Conservation (phyloP, 2,113 vertebrate species). For the Cromileptes altivelis region DNA sequence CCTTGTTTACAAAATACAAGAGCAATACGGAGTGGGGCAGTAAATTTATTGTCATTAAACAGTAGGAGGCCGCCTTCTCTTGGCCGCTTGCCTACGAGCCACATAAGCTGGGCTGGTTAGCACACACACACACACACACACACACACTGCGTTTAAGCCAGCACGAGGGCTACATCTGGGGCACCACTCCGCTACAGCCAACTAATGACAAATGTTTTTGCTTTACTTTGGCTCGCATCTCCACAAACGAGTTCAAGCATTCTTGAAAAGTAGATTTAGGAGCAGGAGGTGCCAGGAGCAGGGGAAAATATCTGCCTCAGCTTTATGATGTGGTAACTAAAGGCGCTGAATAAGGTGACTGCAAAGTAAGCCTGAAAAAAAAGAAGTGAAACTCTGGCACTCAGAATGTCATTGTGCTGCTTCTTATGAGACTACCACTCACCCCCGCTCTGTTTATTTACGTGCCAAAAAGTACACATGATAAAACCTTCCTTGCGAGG, state of each 20-base stretch:
- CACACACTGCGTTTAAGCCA: conserved; percentile 49
- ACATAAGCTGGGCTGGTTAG: conserved; percentile 83
- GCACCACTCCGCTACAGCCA: conserved; percentile 69
- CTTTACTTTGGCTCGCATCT: conserved; percentile 81
- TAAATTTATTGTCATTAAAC: conserved; percentile 97
- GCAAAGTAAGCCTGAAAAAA: conserved; percentile 73
- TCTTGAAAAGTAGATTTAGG: conserved; percentile 93
- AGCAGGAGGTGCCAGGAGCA: conserved; percentile 88
- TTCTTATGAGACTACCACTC: conserved; percentile 58
- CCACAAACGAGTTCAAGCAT: conserved; percentile 84
- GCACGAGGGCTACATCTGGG: conserved; percentile 72
- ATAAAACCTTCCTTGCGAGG: conserved; percentile 66
- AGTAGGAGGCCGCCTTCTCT: conserved; percentile 88
- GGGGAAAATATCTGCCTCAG: conserved; percentile 74
- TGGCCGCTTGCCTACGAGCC: conserved; percentile 89
- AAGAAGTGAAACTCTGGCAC: conserved; percentile 68
- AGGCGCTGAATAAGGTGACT: conserved; percentile 86
- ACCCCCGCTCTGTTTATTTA: conserved; percentile 60
- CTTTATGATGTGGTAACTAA: conserved; percentile 87
- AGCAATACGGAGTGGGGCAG: conserved; percentile 91
- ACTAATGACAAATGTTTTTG: conserved; percentile 76
- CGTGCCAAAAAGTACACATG: conserved; percentile 78
- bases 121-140: conserved; percentile 29
- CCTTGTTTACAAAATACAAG: conserved; percentile 98
- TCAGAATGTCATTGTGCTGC: conserved; percentile 67